Evolutionary conservation across 30 jellyfish, hydroid and myxozoan species (phyloP), one percentile per base, ranked within the genome.

Genomic region (Aurelia aurita complex sp. Pacific): DNA sequence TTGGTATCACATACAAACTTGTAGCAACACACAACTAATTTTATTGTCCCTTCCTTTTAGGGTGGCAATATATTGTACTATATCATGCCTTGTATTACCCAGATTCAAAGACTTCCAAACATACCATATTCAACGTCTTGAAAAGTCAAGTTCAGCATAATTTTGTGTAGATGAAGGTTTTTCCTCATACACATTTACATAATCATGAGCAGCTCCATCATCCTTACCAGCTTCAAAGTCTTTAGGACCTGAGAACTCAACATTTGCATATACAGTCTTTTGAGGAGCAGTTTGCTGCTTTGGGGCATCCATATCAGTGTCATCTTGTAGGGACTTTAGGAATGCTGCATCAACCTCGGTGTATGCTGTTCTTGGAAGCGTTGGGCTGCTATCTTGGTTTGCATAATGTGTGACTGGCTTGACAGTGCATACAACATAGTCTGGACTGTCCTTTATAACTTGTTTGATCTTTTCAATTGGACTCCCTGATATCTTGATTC

Each of bases 351-450:
- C 98, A 43, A 92, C 90, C 67, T 92, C 97, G 0, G 97, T 88
- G 79, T 92, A 92, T 4, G 98, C 93, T 53, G 90, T 82, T 54
- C 90, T 79, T 15, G 84, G 87, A n/a, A 74, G 78, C 0, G 67
- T 76, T 32, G 97, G 97, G 77, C 97, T 92, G 70, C 67, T 85
- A 35, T 92, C 98, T 40, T 87, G 85, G 76, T 76, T 74, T 7
- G 90, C 85, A 66, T 92, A 92, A 79, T 92, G 98, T 2, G 98
- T 92, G 54, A 92, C 97, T 36, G 98, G 98, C 46, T 92, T 92
- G 35, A 92, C 98, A 10, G 98, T 92, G 64, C 98, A 92, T 32
- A 92, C 98, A 54, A 92, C 89, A 64, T 84, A 86, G 15, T 92
- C 98, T 33, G 98, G 98, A 62, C 97, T 86, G 23, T 88, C 80